Evolutionary conservation across 30 jellyfish, hydroid and myxozoan species (phyloP), one percentile per base, ranked within the genome.

Genomic region (Aurelia aurita complex sp. Pacific): DNA sequence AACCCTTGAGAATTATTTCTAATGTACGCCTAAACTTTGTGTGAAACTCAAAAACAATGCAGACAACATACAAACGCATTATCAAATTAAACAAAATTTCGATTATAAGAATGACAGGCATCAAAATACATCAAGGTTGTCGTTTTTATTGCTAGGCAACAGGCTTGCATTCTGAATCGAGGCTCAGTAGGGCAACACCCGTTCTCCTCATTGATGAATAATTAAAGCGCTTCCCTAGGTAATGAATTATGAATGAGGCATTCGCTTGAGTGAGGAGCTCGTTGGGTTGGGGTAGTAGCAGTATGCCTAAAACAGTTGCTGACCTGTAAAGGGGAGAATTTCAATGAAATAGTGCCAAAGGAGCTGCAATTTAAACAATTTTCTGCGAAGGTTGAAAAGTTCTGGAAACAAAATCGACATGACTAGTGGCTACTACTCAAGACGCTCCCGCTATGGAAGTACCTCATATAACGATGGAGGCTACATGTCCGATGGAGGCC

Each of bases 171-270:
- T 42, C 42, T 79, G 73, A 79, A 79, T 79, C 81, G 89, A 79
- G 89, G 81, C 89, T 64, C 77, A 72, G 81, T 79, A 50, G 80
- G 73, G 80, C 89, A 82, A 62, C 72, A 82, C 88, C 79, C 80
- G 85, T 73, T 29, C 85, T 73, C 71, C 23, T 88, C 87, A 50
- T 74, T 86, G 81, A 81, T 92, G 61, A 92, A 92, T 74, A 35
- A 80, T 82, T 87, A 64, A 92, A 52, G 75, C 89, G 98, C 98
- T 92, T 92, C 92, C 97, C 84, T 54, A 78, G 83, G 64, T 69
- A 67, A 77, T 92, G 82, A 92, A 92, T 75, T 54, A 92, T 81
- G 88, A 17, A 90, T 53, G 51, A 38, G 79, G 71, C 62, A 85
- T 76, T 85, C 73, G 92, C 72, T 83, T 83, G 92, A 60, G 86